Conservation (phyloP, 2,888 invertebrate genomes). For the Acanthosepion pharaonis region DNA sequence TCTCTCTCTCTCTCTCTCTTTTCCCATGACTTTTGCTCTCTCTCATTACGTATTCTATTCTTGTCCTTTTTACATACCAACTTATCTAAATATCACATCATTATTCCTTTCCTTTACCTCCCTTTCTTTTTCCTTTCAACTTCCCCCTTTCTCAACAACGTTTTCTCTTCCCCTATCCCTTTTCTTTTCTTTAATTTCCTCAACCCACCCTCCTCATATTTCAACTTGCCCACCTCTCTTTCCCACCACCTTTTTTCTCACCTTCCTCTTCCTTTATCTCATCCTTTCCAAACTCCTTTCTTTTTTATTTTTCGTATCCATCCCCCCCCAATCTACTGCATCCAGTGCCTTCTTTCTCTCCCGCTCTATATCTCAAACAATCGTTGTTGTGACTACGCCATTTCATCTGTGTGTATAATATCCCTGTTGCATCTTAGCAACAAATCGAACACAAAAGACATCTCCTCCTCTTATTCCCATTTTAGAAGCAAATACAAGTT, state of each 20-base stretch:
- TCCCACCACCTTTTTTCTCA: not conserved
- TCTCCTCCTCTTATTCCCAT: not conserved
- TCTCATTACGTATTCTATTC: too few species aligned
- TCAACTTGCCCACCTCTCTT: not conserved
- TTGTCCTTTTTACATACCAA: too few species aligned
- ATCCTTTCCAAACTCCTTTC: not conserved
- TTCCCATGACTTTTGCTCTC: too few species aligned
- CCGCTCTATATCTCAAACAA: not conserved
- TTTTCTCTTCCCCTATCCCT: not conserved
- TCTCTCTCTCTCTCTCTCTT: too few species aligned
- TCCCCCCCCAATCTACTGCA: too few species aligned
- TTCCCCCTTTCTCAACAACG: not conserved
- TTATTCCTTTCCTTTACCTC: too few species aligned
- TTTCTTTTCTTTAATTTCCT: not conserved
- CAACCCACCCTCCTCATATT: not conserved
- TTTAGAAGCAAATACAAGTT: not conserved
- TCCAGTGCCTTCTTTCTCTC: not conserved
- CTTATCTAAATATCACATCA: too few species aligned
- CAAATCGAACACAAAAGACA: not conserved
- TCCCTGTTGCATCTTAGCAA: conserved; percentile 6
- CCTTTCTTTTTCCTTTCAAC: too few species aligned
- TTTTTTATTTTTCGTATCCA: too few species aligned
- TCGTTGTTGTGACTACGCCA: not conserved
- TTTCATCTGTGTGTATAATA: not conserved
- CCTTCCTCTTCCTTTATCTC: not conserved